Conservation (phyloP, 2,888 invertebrate species). For the Myathropa florea region DNA sequence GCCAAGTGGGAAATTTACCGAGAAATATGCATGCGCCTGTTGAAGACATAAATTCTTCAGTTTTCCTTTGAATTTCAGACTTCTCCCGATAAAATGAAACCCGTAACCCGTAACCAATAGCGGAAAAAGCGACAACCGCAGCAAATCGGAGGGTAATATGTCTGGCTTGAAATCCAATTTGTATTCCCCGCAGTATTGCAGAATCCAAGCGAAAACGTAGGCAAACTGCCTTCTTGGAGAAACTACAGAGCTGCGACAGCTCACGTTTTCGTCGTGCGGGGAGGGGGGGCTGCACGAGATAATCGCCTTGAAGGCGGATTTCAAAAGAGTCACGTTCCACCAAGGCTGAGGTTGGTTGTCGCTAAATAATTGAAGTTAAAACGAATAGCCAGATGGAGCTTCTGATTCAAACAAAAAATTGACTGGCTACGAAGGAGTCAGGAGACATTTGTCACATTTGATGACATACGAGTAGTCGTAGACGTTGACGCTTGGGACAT, state of each 20-base stretch:
- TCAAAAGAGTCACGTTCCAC: slow-evolving; percentile 22
- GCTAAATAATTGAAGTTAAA: slow-evolving; percentile 10
- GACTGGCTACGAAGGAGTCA: neutral
- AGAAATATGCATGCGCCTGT: neutral
- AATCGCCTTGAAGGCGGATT: neutral
- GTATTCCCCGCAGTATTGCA: slow-evolving; percentile 27
- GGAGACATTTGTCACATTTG: neutral
- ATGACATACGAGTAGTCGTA: neutral
- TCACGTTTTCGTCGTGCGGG: slow-evolving; percentile 2
- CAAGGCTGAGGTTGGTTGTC: neutral
- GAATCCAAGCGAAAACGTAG: neutral
- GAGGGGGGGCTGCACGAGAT: neutral
- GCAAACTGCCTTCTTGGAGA: neutral
- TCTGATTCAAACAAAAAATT: neutral
- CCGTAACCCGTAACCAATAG: neutral
- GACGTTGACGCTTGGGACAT: neutral
- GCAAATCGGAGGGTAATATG: neutral
- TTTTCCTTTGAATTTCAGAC: slow-evolving; percentile 17
- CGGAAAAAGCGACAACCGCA: neutral
- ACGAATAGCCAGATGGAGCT: neutral
- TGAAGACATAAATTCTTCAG: neutral
- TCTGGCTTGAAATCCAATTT: slow-evolving; percentile 7
- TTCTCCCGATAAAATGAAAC: slow-evolving; percentile 8
- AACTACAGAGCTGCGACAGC: slow-evolving; percentile 6
- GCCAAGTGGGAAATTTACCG: slow-evolving; percentile 11